Conservation (phyloP, 2,797 vertebrate genomes). For the Phalanger gymnotis region DNA sequence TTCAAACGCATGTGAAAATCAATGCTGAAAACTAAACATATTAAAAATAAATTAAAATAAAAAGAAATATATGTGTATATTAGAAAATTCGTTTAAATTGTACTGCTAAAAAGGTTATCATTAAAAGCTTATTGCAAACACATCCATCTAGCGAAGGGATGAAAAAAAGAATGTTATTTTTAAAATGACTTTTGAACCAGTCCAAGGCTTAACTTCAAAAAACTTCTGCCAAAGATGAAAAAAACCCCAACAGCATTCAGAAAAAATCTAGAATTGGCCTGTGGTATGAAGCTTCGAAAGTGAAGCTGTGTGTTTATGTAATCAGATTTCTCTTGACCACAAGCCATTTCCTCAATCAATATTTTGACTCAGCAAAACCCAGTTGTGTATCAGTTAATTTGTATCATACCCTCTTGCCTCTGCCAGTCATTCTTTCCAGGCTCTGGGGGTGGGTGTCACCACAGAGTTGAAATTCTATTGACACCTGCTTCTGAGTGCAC, state of each 20-base stretch:
- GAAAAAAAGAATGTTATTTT: not conserved
- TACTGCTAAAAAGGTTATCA: no score
- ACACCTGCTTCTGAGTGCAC: not conserved
- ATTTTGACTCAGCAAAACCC: not conserved
- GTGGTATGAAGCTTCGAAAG: not conserved
- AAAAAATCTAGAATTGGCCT: not conserved
- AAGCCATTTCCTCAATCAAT: slow-evolving; percentile 1
- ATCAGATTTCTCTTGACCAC: not conserved
- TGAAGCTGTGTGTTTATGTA: not conserved
- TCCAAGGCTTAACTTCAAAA: not conserved
- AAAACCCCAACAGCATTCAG: not conserved
- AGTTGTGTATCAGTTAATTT: not conserved
- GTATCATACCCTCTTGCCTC: not conserved
- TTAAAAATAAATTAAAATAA: no score
- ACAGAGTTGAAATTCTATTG: fast-evolving
- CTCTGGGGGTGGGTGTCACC: fast-evolving
- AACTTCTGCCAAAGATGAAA: not conserved
- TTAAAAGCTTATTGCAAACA: not conserved
- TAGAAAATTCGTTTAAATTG: not conserved
- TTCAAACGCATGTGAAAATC: no score
- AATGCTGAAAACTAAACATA: no score
- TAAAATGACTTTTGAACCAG: not conserved
- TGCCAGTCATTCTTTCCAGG: fast-evolving
- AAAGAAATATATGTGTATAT: no score
- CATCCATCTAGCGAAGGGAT: not conserved